Evolutionary conservation across 1,140 invertebrate genomes (phyloP).

Genomic region (Heliothis subflexa): DNA sequence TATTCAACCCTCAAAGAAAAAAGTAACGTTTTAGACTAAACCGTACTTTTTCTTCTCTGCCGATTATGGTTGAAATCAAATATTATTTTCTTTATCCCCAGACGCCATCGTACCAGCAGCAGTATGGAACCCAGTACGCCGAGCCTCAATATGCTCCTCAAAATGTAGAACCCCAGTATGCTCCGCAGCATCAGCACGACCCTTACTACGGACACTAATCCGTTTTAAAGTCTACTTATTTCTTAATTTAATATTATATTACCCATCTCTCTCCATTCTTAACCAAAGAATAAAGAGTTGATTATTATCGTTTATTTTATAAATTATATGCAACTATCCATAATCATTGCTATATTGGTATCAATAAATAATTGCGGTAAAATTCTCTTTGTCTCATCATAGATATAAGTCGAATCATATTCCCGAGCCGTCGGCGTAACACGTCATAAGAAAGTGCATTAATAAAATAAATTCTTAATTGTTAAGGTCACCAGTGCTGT

Average conservation of each 20-base stretch:
- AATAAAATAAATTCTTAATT: conserved; percentile 84
- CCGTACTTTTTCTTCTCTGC: too few relatives aligned
- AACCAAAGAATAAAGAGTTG: conserved; percentile 55
- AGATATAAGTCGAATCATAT: conserved; percentile 39
- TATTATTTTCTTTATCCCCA: conserved; percentile 44
- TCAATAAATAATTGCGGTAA: conserved; percentile 10
- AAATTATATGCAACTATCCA: background rate
- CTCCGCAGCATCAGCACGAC: conserved; percentile 65
- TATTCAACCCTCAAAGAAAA: too few relatives aligned
- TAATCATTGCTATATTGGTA: conserved; percentile 30
- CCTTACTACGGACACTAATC: conserved; percentile 70
- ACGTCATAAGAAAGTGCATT: conserved; percentile 84
- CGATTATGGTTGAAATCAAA: background rate
- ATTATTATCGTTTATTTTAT: conserved; percentile 9
- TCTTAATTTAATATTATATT: background rate
- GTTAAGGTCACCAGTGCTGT: conserved; percentile 78
- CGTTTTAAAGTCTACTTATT: background rate
- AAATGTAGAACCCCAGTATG: conserved; percentile 55
- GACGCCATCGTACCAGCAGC: conserved; percentile 50
- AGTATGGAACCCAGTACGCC: conserved; percentile 15
- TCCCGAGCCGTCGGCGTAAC: conserved; percentile 50
- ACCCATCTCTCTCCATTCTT: conserved; percentile 51
- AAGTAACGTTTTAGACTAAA: too few relatives aligned
- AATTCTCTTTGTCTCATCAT: conserved; percentile 54
- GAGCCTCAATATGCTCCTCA: conserved; percentile 51